Base-by-base conservation (phyloP, 2,888 invertebrate species). In the Lymantria monacha region DNA sequence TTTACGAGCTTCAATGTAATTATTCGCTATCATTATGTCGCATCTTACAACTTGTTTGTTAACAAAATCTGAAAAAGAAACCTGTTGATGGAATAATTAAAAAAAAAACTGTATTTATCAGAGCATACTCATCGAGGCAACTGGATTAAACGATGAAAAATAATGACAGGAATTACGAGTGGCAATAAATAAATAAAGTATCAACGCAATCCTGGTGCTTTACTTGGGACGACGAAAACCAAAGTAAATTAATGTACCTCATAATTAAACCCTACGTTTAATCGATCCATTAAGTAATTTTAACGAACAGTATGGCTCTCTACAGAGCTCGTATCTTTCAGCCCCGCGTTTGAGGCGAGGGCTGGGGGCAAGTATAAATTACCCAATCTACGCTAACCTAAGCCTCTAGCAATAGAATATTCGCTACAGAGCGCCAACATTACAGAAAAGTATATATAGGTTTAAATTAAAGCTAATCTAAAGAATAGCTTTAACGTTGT, bases 361-460 rank as follows among this genome's bases (percentile, higher is more conserved):
- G 77, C 68, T 74, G 79, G 80, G 22, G 85, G 87, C 85, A 81
- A 88, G 83, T 88, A 89, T 89, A 90, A 89, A 90, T 88, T 89
- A 87, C 88, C 87, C 85, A 89, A 89, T 89, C 88, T 87, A 83
- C 86, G 83, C 75, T 85, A 82, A 86, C 85, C 85, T 81, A 83
- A 85, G 82, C 82, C 85, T 85, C 79, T 77, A 77, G 82, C 85
- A 83, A 85, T 85, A 84, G 81, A 85, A 87, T 83, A 87, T 85
- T 82, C 82, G 78, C 75, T 78, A 76, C 79, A 76, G 74, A 81
- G 80, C 79, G 76, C 78, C 81, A 74, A 79, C 78, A 74, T 81
- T 81, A 82, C 77, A 79, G 74, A 83, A 85, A 87, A 85, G 81
- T 85, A 85, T 78, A 78, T 79, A 78, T 79, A 81, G 83, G 80